Evolutionary conservation across 2,113 vertebrate genomes (phyloP), one percentile per base, ranked within the genome.

Genomic region (Xiphophorus couchianus): DNA sequence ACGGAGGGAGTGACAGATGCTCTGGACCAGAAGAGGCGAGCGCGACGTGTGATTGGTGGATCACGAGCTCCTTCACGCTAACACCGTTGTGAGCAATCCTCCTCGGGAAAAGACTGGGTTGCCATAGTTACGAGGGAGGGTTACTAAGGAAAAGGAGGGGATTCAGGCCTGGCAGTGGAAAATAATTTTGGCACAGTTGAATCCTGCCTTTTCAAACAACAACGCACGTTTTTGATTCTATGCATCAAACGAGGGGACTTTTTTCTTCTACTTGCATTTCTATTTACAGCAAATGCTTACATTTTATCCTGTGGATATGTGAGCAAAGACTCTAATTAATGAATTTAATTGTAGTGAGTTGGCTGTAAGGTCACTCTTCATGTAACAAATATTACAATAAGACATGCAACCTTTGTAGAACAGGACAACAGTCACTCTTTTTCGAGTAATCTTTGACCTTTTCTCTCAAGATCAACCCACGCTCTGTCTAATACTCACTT

Each of bases 1-100:
- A 81, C 78, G 84, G 87, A 87, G 85, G 80, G 91, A 83, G 82
- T 70, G 89, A 91, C 90, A 92, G 91, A 90, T 90, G 89, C 85
- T 86, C 68, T 73, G 73, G 80, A 88, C 82, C 82, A 85, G 86
- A 84, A 70, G 79, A 80, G 86, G 72, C 27, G 14, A 86, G 70
- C 30, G 35, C 58, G 78, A 79, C 82, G 82, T 78, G 88, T 89
- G 90, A 93, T 82, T 87, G 85, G 89, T 83, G 73, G 84, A 91
- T 86, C 66, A 35, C 51, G 74, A 69, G 82, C 76, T 66, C 58
- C 82, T 88, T 83, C 69, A 58, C 22, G 27, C 73, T 62, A 80
- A 71, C 2, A 44, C 76, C 13, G 78, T 71, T 76, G 77, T 13
- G 29, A 85, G 76, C 73, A 76, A 78, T 78, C 48, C 67, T 77